Evolutionary conservation across 2,113 vertebrate genomes (phyloP).

Genomic region (Potamarius usumacintae): DNA sequence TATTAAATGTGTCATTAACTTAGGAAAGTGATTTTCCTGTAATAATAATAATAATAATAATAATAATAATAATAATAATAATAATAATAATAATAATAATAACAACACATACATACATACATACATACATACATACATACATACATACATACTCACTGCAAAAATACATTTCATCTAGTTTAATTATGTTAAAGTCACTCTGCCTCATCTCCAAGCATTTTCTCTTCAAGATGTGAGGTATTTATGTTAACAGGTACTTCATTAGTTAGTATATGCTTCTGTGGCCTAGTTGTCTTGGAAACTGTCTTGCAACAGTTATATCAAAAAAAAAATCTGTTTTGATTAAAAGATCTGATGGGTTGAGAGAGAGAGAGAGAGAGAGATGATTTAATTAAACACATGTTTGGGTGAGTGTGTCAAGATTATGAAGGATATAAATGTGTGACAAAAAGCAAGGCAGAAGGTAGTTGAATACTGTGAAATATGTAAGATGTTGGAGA

Average conservation of each 20-base stretch:
- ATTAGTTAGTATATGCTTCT: conserved; percentile 32
- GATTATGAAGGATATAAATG: neutral
- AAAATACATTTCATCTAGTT: conserved; percentile 1
- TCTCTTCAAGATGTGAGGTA: conserved; percentile 10
- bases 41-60: neutral
- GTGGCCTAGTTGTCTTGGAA: conserved; percentile 45
- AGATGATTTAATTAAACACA: conserved; percentile 18
- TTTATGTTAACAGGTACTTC: conserved; percentile 26
- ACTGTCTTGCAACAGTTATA: conserved; percentile 33
- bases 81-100: neutral
- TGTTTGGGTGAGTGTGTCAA: neutral
- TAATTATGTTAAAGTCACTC: conserved; percentile 23
- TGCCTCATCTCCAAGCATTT: conserved; percentile 11
- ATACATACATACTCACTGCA: neutral
- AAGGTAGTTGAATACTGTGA: neutral
- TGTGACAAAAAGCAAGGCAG: no score
- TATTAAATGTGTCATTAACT: neutral
- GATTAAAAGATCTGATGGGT: conserved; percentile 16
- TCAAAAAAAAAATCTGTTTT: conserved; percentile 31
- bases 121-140: no score
- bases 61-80: no score
- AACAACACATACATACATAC: neutral
- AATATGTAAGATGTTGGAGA: neutral
- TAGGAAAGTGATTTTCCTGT: neutral
- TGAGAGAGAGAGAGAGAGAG: neutral